These are phyloP conservation scores for Dipodomys stephensi DNA, from an alignment of 2,113 vertebrate species.

Conservation along the genomic window DNA sequence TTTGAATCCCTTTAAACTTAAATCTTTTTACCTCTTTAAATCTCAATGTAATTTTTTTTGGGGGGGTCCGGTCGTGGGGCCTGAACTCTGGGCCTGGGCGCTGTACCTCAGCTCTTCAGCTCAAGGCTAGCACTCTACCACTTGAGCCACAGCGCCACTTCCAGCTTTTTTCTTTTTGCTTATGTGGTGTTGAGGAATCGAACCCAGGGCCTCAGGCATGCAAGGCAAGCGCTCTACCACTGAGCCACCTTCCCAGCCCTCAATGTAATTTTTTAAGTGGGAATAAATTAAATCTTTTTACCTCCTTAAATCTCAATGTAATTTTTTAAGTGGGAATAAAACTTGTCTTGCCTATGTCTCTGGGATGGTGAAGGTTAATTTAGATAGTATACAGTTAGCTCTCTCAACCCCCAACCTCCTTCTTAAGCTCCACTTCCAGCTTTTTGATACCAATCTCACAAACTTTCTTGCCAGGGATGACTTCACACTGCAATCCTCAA, in stretches of 20 bases:
- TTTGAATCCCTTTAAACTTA: background rate
- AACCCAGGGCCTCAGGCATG: no score
- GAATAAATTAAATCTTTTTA: background rate
- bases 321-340: background rate
- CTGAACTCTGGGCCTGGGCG: no score
- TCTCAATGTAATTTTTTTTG: background rate
- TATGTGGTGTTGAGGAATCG: no score
- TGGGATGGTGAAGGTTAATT: conserved; percentile 39
- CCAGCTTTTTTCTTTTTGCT: no score
- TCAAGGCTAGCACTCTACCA: no score
- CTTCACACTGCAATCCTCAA: no score
- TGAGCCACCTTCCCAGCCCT: background rate
- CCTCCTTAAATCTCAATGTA: conserved; percentile 11
- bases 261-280: background rate
- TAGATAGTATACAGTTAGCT: background rate
- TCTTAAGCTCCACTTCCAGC: background rate
- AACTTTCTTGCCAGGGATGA: no score
- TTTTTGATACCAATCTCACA: no score
- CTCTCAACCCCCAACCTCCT: background rate
- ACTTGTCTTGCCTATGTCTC: background rate
- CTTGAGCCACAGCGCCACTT: no score
- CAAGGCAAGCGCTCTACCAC: no score
- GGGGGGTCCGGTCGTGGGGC: no score
- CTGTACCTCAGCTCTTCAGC: no score
- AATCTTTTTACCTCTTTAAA: conserved; percentile 34